Evolutionary conservation across 1,140 invertebrate genomes (phyloP), one percentile per base, ranked within the genome.

Genomic region (Drosophila mayri): DNA sequence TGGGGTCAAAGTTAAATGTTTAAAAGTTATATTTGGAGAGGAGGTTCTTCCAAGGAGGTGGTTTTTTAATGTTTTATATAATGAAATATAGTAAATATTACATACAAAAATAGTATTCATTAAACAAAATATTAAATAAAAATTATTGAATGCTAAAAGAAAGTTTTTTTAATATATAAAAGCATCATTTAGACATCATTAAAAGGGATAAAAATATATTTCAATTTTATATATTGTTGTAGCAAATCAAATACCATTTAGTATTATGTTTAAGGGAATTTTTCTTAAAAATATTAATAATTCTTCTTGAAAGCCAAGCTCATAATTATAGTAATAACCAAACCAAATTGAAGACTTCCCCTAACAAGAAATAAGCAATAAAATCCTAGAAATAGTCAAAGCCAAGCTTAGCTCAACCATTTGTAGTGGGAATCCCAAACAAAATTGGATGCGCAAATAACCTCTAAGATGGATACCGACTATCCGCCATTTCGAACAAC

Each of bases 361-460:
- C 32, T 3, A 2, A 28, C n/a, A n/a, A 3, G 9, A 11, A n/a
- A 20, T 12, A 57, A n/a, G 22, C 22, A 22, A 41, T 58, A 22
- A 28, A 43, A 57, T 25, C 35, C n/a, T 4, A 11, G 35, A 11
- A 25, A n/a, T 41, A 25, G 7, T n/a, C 16, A 57, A 18, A 9
- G 11, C 16, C 54, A 3, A 43, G 32, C 55, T 58, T 25, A 58
- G 55, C 25, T 25, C 54, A n/a, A 41, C 35, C 2, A 57, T 57
- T 57, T 25, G 10, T 14, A 41, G 16, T n/a, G 6, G 16, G 2
- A 57, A 41, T 41, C 20, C 20, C 22, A 4, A n/a, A 3, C 10
- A 14, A 55, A 63, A 55, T 59, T 59, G 57, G 57, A 44, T 28
- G 57, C 57, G 57, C 7, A 28, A 38, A 50, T 16, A 9, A 4